phyloP scores from a whole-genome alignment of 2,888 invertebrate genomes.

The Himalopsyche tibetana region DNA sequence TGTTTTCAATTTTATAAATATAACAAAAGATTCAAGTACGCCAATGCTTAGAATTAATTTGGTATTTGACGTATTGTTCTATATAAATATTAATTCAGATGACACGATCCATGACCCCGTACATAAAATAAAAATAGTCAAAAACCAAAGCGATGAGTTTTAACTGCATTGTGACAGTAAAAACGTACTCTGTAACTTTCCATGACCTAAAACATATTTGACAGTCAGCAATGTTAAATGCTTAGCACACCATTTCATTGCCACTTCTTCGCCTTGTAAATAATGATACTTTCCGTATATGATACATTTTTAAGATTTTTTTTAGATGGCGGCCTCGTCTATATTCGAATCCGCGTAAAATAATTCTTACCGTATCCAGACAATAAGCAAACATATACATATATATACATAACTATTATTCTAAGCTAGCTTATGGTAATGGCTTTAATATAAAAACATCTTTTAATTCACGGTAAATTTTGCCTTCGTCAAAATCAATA shows the following conservation, averaged over 20 bases:
- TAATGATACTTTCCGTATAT: slow-evolving; percentile 3
- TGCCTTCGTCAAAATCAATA: too few relatives aligned
- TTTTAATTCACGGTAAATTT: too few relatives aligned
- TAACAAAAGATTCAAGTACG: not conserved
- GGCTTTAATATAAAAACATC: too few relatives aligned
- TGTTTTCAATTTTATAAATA: too few relatives aligned
- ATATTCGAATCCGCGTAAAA: too few relatives aligned
- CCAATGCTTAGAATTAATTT: not conserved
- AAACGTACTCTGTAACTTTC: not conserved
- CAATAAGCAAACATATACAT: too few relatives aligned
- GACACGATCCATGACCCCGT: not conserved
- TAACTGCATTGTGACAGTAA: slow-evolving; percentile 5
- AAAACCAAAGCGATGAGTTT: not conserved
- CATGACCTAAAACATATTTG: slow-evolving; percentile 29
- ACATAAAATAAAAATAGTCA: not conserved
- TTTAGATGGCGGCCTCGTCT: too few relatives aligned
- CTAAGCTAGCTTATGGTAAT: too few relatives aligned
- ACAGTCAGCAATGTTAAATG: not conserved
- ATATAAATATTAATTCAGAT: not conserved
- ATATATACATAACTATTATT: too few relatives aligned
- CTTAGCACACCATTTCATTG: slow-evolving; percentile 10
- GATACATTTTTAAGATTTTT: not conserved
- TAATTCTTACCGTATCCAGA: too few relatives aligned
- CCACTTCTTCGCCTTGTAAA: slow-evolving; percentile 5
- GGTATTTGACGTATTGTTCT: not conserved